Conservation (phyloP, 1,140 invertebrate genomes). For the Drosophila ohnishii region DNA sequence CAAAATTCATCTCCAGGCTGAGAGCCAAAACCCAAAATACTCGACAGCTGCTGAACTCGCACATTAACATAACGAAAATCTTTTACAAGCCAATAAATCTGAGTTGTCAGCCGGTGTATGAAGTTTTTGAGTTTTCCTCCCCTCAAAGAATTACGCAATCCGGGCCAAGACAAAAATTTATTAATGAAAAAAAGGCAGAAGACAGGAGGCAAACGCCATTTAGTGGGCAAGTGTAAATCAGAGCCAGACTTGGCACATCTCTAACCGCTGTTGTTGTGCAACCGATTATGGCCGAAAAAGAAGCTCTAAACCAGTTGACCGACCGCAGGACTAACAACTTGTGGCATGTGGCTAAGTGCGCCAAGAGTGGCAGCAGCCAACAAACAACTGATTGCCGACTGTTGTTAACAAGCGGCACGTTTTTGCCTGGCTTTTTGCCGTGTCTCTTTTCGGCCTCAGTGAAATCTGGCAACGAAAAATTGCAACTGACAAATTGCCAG, state of each 20-base stretch:
- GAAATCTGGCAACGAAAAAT: slow-evolving; percentile 38
- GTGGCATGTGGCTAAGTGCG: slow-evolving; percentile 53
- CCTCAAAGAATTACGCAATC: slow-evolving; percentile 62
- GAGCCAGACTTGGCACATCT: slow-evolving; percentile 33
- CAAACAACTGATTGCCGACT: slow-evolving; percentile 20
- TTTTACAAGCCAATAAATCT: slow-evolving; percentile 74
- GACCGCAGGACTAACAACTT: slow-evolving; percentile 56
- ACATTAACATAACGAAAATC: slow-evolving; percentile 62
- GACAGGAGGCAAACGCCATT: slow-evolving; percentile 8
- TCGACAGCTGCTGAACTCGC: slow-evolving; percentile 39
- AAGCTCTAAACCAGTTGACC: slow-evolving; percentile 35
- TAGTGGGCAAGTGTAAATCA: slow-evolving; percentile 69
- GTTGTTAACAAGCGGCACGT: slow-evolving; percentile 51
- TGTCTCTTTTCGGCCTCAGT: slow-evolving; percentile 6
- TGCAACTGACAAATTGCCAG: slow-evolving; percentile 50
- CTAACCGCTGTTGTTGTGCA: slow-evolving; percentile 41
- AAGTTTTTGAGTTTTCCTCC: slow-evolving; percentile 35
- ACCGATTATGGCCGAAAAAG: slow-evolving; percentile 34
- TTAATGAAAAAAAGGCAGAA: slow-evolving; percentile 27
- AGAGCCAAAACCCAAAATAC: slow-evolving; percentile 29
- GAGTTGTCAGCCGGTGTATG: slow-evolving; percentile 14
- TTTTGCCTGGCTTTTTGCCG: slow-evolving; percentile 37
- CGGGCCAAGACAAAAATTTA: slow-evolving; percentile 24
- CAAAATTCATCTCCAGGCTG: slow-evolving; percentile 41
- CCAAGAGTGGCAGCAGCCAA: slow-evolving; percentile 44